Evolutionary conservation across 2,888 invertebrate genomes (phyloP), one percentile per base, ranked within the genome.

Genomic region (Tupiocoris notatus): DNA sequence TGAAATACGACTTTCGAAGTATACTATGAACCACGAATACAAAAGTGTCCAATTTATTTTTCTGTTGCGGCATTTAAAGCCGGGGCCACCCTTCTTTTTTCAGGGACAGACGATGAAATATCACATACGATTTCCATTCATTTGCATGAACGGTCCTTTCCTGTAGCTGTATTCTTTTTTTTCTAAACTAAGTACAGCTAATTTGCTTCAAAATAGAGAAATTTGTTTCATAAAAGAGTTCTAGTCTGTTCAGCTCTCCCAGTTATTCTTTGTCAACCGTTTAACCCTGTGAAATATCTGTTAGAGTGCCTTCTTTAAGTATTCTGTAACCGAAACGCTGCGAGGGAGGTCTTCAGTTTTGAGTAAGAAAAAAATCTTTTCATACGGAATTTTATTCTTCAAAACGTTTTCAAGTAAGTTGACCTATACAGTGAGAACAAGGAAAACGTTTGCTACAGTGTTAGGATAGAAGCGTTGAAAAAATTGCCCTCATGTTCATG

Each of bases 181-280:
- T 61, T n/a, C n/a, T 59, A 67, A 67, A 67, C 22, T 54, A 67
- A 39, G 56, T 65, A 9, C 24, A 17, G 65, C 73, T 73, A 73
- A 73, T 73, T 73, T 73, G 73, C 39, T 73, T 73, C 21, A 73
- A 73, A 73, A 73, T 73, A 25, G 63, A 62, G 61, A 73, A 73
- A 73, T 73, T 73, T 73, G 73, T 22, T 62, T 73, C 73, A 73
- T 73, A 73, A 73, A 73, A 62, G 73, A 22, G 56, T 67, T 17
- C 39, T 54, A 21, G 57, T 12, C 57, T 56, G 56, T 56, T 21
- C 67, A 57, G 57, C 54, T 56, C 54, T 67, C 67, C 12, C 39
- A 39, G 39, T 3, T 56, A 1, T 57, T 56, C 21, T 67, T 67
- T 56, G 17, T 6, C n/a, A 2, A n/a, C 57, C 67, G 67, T 67